phyloP scores from a whole-genome alignment of 2,113 vertebrate genomes.

The Dryoscopus gambensis region DNA sequence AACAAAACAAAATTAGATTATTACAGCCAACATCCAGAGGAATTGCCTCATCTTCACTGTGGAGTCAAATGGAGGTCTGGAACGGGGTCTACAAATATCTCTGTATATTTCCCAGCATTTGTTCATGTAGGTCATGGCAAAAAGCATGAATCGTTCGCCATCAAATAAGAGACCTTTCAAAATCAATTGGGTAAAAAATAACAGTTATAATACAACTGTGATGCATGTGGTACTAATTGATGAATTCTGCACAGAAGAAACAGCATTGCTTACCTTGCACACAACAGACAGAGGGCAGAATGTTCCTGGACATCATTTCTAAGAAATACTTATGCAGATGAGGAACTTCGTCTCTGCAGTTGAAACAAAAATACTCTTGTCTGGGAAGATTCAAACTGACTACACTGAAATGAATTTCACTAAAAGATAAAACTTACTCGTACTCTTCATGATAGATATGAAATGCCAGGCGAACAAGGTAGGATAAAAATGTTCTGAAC shows the following conservation, averaged over 20 bases:
- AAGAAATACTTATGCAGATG: conserved; percentile 78
- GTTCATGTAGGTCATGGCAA: conserved; percentile 59
- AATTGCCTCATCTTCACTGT: conserved; percentile 82
- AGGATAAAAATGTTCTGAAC: conserved; percentile 78
- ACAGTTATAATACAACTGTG: neutral
- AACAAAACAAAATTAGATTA: neutral
- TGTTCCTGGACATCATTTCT: conserved; percentile 79
- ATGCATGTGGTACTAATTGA: neutral
- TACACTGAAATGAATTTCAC: neutral
- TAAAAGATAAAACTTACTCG: conserved; percentile 72
- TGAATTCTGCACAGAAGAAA: neutral
- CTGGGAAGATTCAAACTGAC: neutral
- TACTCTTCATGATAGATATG: conserved; percentile 74
- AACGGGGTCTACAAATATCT: conserved; percentile 29
- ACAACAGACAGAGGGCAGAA: conserved; percentile 76
- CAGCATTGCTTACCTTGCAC: conserved; percentile 75
- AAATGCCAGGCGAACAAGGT: conserved; percentile 79
- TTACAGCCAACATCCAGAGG: conserved; percentile 87
- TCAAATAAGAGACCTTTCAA: conserved; percentile 79
- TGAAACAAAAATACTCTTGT: neutral
- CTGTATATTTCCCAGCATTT: conserved; percentile 82
- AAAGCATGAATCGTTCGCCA: conserved; percentile 24
- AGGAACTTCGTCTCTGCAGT: conserved; percentile 68
- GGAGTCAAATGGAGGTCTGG: conserved; percentile 33
- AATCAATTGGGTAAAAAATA: neutral